Conservation (phyloP, 2,113 vertebrate species). For the Theristicus caerulescens region DNA sequence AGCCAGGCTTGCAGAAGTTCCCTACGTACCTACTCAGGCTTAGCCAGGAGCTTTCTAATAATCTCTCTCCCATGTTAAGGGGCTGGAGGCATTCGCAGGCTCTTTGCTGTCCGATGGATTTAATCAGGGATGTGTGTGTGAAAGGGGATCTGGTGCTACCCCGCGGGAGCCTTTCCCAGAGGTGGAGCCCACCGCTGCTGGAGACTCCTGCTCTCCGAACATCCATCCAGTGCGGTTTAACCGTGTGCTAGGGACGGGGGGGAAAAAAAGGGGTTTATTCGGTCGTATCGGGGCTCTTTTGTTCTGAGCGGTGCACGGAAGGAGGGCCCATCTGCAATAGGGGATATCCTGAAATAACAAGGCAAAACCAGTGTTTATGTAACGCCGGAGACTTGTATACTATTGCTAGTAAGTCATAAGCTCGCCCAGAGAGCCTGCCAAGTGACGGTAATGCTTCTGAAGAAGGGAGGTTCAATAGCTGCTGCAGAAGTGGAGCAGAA, state of each 20-base stretch:
- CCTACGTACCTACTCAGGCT: fast-evolving
- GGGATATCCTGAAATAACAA: conserved; percentile 50
- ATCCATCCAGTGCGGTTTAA: neutral
- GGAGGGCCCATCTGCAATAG: neutral
- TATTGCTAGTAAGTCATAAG: neutral
- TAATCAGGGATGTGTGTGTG: neutral
- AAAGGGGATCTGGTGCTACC: neutral
- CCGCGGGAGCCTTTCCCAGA: neutral
- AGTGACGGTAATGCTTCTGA: neutral
- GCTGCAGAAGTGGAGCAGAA: neutral
- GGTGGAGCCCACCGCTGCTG: neutral
- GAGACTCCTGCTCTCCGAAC: neutral
- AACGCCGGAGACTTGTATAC: neutral
- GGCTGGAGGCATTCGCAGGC: neutral
- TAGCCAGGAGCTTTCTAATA: neutral
- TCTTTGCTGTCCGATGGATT: neutral
- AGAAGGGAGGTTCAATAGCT: neutral
- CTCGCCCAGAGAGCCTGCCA: neutral
- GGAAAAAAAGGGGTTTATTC: neutral
- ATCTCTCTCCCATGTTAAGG: fast-evolving
- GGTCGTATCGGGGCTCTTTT: neutral
- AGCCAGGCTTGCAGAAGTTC: neutral
- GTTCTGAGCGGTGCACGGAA: neutral
- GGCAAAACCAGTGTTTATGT: conserved; percentile 21
- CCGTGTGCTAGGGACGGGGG: fast-evolving